A percentile compares a stretch with the other conserved stretches of the same genome.
Evolutionary conservation across 2,797 vertebrate genomes (phyloP).

Genomic region (Champsocephalus esox): DNA sequence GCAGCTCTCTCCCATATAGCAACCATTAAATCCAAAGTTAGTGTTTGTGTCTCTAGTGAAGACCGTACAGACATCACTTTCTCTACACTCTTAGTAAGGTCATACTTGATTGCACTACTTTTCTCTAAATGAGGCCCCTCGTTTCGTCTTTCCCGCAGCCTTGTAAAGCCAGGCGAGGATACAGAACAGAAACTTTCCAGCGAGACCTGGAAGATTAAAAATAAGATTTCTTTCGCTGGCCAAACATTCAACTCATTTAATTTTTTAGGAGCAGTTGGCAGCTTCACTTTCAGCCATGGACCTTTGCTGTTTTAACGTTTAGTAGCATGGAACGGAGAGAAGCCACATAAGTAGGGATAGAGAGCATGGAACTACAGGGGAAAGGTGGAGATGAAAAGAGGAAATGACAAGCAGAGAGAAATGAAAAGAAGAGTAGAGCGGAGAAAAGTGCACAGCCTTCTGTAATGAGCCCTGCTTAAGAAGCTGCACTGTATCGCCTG

Average conservation of each 20-base stretch:
- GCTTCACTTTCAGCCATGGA: constrained; percentile 35
- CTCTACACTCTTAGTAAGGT: constrained; percentile 25
- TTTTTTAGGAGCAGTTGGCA: constrained; percentile 34
- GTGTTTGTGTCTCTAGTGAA: neutral
- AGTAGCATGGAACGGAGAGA: constrained; percentile 16
- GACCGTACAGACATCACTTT: constrained; percentile 1
- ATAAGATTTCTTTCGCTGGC: neutral
- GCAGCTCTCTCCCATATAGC: constrained; percentile 13
- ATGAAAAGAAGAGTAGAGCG: constrained; percentile 36
- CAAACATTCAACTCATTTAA: constrained; percentile 43
- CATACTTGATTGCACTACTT: constrained; percentile 52
- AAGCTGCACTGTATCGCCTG: constrained; percentile 52
- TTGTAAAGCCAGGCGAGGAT: constrained; percentile 21
- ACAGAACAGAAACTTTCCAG: constrained; percentile 37
- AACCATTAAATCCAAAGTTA: constrained; percentile 16
- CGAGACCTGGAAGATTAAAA: constrained; percentile 55
- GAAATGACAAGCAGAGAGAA: constrained; percentile 58
- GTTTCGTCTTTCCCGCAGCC: constrained; percentile 24
- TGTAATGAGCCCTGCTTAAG: constrained; percentile 76
- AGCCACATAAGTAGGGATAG: constrained; percentile 44
- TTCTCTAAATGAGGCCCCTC: constrained; percentile 53
- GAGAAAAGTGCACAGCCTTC: constrained; percentile 52
- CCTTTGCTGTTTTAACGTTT: constrained; percentile 44
- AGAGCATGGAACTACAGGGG: constrained; percentile 32
- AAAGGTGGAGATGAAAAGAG: constrained; percentile 70